Base-by-base conservation (phyloP, 35 echinoderm and acorn worm genomes). In the Ophiothrix spiculata region DNA sequence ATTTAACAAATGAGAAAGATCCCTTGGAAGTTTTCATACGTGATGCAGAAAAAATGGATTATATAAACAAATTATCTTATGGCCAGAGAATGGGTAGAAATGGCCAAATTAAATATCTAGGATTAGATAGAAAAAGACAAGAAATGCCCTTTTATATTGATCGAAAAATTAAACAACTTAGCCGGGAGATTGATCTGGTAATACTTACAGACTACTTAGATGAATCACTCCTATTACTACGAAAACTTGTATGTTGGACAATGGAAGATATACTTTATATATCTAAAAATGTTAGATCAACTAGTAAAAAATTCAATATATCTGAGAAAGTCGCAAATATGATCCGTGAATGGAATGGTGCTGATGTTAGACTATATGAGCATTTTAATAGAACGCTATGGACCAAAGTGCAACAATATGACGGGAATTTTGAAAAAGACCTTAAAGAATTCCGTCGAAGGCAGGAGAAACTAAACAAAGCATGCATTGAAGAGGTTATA, bases 261-360 rank as follows among this genome's bases (percentile, higher is more conserved):
- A 92, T 88, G 36, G 80, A 95, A 69, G 89, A 95, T 81, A 95
- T 95, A 31, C n/a, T 95, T 37, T 95, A 95, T 56, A 39, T 91
- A 42, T 76, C 93, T 4, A 84, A 83, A 4, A 85, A 80, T 23
- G 86, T 95, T 25, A 80, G 89, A 28, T 86, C 75, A 28, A 25
- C 80, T 0, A 81, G 56, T 16, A 73, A 78, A 23, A 46, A 83
- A 17, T 88, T 69, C 25, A 39, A 78, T 35, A 33, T 74, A 4
- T 32, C 87, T 13, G 33, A 34, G 12, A 56, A 81, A 35, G 31
- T 81, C 1, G 77, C 77, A n/a, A 37, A 0, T 19, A 80, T 80
- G 77, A 80, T 81, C 21, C 78, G 77, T 23, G 38, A 32, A 6
- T 88, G 87, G 87, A 88, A 88, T 64, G 37, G 77, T 25, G 90